Evolutionary conservation across 1,140 invertebrate species (phyloP), one percentile per base, ranked within the genome.

Genomic region (Macrobrachium nipponense): DNA sequence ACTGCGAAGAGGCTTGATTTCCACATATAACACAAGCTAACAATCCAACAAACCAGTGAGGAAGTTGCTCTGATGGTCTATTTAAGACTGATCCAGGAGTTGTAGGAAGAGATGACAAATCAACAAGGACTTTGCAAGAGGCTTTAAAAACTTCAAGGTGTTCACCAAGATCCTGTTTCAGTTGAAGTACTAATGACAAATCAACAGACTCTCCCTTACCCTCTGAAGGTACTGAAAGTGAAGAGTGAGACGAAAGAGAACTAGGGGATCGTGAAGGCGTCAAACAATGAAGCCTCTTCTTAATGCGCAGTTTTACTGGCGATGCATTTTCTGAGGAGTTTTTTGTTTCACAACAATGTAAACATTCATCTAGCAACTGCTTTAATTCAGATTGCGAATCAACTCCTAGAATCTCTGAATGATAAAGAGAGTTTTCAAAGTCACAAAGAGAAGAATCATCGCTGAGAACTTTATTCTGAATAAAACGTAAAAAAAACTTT

Each of bases 101-200:
- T 79, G 95, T 95, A 5, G 96, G 95, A 90, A 97, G 95, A 43
- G 95, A 95, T 0, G 96, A 96, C 89, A 97, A 93, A 89, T 96
- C 96, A 7, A 96, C 94, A 7, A 97, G 91, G 59, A 97, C 91
- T 89, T 93, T 94, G 62, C 95, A 96, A 0, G 95, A 94, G 76
- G 88, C 87, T 20, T 89, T 89, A 89, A 91, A 92, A 15, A 92
- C 91, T 36, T 91, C 88, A 36, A 91, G 88, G 77, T 90, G 88
- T 87, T 89, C 88, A 73, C 44, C 15, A 36, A 85, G 80, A 43
- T 88, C 89, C 8, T 87, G 85, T 23, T 90, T 87, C 12, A 89
- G 84, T 12, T 80, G 44, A 43, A 86, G 58, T 20, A 64, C 23
- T 10, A 58, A 44, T 14, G 20, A 27, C 7, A 86, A 70, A 61